phyloP scores from a whole-genome alignment of 2,888 invertebrate species.

The Polymixis flavicincta region DNA sequence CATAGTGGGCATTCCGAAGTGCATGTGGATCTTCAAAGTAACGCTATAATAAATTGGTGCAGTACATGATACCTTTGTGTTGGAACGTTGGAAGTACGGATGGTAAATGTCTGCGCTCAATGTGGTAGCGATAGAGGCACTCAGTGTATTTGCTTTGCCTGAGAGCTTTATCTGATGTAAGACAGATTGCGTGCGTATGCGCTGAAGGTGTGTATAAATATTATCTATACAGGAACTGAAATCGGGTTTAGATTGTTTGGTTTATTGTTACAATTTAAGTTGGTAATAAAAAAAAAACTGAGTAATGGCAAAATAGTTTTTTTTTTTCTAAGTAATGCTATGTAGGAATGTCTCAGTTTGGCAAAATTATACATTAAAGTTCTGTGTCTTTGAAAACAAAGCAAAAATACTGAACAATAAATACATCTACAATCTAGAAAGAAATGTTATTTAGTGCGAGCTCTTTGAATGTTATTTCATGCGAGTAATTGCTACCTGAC shows the following conservation, averaged over 20 bases:
- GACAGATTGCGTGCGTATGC: constrained; percentile 42
- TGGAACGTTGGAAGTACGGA: constrained; percentile 42
- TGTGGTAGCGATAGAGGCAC: constrained; percentile 59
- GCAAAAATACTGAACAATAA: constrained; percentile 6
- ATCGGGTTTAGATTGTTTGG: background rate
- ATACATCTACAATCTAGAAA: constrained; percentile 28
- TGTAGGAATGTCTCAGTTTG: background rate
- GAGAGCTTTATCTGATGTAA: constrained; percentile 58
- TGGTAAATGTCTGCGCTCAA: constrained; percentile 56
- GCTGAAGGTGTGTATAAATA: constrained; percentile 5
- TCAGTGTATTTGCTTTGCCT: constrained; percentile 55
- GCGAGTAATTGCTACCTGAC: constrained; percentile 72
- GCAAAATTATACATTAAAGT: background rate
- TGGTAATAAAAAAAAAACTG: background rate
- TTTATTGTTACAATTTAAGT: background rate
- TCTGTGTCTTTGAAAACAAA: background rate
- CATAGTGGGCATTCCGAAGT: constrained; percentile 76
- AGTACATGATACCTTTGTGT: constrained; percentile 54
- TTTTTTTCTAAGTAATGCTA: background rate
- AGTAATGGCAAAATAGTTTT: background rate
- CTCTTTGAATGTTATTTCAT: constrained; percentile 62
- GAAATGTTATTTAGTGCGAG: constrained; percentile 35
- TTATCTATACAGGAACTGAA: constrained; percentile 23
- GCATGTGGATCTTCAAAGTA: constrained; percentile 76
- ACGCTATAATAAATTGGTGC: constrained; percentile 73